These are phyloP conservation scores for Cephalotes varians DNA, from an alignment of 2,888 invertebrate species.

Conservation along the genomic window DNA sequence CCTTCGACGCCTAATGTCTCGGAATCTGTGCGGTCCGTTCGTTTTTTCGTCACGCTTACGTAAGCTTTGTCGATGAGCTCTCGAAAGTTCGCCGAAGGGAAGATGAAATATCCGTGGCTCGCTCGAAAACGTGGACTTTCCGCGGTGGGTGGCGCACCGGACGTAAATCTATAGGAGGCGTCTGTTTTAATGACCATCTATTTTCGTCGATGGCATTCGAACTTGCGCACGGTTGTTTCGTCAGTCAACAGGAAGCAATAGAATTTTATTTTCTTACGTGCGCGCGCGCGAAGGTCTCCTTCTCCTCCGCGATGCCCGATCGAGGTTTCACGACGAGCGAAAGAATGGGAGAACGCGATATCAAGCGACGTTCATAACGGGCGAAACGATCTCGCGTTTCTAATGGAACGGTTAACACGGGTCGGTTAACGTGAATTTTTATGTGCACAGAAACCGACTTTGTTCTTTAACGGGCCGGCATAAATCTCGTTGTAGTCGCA, in stretches of 20 bases:
- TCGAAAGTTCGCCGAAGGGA: slow-evolving; percentile 3
- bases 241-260: slow-evolving; percentile 75
- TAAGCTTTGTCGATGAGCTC: slow-evolving; percentile 33
- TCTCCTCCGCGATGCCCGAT: neutral
- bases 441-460: slow-evolving; percentile 15
- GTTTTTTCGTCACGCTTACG: slow-evolving; percentile 47
- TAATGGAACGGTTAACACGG: slow-evolving; percentile 20
- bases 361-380: slow-evolving; percentile 16
- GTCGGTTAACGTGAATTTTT: slow-evolving; percentile 8
- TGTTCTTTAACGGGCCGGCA: slow-evolving; percentile 8
- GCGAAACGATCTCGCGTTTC: slow-evolving; percentile 15
- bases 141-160: slow-evolving; percentile 68
- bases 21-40: slow-evolving; percentile 42
- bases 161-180: slow-evolving; percentile 54
- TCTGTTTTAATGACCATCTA: slow-evolving; percentile 72
- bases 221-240: slow-evolving; percentile 63
- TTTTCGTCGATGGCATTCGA: slow-evolving; percentile 71
- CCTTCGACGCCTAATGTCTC: slow-evolving; percentile 36
- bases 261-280: slow-evolving; percentile 73
- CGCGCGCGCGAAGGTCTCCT: slow-evolving; percentile 16
- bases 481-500: slow-evolving; percentile 24
- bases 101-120: neutral
- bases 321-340: neutral
- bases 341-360: slow-evolving; percentile 1
- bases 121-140: slow-evolving; percentile 49